Percentiles rank a stretch among this genome's conserved stretches.
Evolutionary conservation across 2,888 invertebrate species (phyloP).

Genomic region (Bimastos eiseni): DNA sequence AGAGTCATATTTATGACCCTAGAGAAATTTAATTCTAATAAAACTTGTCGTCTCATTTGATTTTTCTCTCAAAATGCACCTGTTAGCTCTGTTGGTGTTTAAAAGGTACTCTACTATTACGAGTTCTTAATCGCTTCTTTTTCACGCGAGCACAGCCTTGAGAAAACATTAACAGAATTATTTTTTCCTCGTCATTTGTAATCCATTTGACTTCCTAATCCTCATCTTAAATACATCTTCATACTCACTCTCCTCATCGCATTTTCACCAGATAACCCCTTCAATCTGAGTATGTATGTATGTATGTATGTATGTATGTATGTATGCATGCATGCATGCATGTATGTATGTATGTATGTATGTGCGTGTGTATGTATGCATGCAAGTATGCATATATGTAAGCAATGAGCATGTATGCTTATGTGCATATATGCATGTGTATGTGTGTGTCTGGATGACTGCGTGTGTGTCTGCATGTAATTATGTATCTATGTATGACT

Average conservation of each 20-base stretch:
- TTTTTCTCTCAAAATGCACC: neutral
- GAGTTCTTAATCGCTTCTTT: conserved; percentile 2
- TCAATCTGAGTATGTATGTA: neutral
- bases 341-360: conserved; percentile 29
- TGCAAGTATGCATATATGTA: conserved; percentile 22
- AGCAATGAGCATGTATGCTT: neutral
- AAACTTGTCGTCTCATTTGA: neutral
- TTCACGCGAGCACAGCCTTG: neutral
- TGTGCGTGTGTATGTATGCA: conserved; percentile 22
- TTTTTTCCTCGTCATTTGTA: neutral
- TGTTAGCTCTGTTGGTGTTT: neutral
- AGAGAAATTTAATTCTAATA: neutral
- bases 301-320: conserved; percentile 27
- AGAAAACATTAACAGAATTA: neutral
- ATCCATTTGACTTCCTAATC: neutral
- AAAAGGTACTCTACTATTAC: neutral
- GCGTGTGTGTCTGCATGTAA: neutral
- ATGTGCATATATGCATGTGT: neutral
- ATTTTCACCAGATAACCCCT: neutral
- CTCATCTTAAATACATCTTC: neutral
- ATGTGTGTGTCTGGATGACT: neutral
- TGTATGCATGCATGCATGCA: conserved; percentile 22
- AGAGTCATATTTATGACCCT: neutral
- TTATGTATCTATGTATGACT: neutral
- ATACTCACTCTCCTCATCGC: neutral